Evolutionary conservation across 2,113 vertebrate species (phyloP), one percentile per base, ranked within the genome.

Genomic region (Electrona antarctica): DNA sequence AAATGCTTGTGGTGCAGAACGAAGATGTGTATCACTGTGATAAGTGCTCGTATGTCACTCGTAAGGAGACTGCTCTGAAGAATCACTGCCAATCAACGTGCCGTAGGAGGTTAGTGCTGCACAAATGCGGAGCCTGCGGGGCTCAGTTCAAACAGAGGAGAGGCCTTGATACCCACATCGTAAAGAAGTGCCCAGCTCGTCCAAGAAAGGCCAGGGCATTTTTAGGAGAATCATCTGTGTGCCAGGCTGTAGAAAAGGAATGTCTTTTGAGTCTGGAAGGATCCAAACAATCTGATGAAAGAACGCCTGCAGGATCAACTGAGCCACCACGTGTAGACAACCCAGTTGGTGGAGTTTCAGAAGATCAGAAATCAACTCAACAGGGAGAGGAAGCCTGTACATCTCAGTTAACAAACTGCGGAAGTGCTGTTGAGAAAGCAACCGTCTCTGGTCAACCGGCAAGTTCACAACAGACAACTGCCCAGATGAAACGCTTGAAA

Each of bases 131-230:
- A 0, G 91, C 94, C 41, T 98, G 96, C 0, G 95, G 96, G 0
- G 91, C 93, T n/a, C 88, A 87, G 79, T 98, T 98, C 87, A 98
- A 97, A 83, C 96, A 97, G 70, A 94, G 90, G 60, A 93, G 95
- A 4, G 95, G 96, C 8, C 93, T 98, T 7, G 94, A 94, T 57
- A 95, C 94, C 1, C 97, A 98, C 64, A 78, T 93, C 7, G 84
- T 93, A 12, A 95, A 93, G 70, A 98, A 95, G 74, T 98, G 96
- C 60, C 92, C 94, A 0, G 80, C 90, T 8, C 72, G 92, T 8
- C 81, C 88, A n/a, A 92, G 81, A 72, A 94, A 84, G 78, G 93
- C 72, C 52, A 94, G 89, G 65, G 68, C 52, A 29, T 78, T 84
- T 48, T 56, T 58, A 1, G 85, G 73, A 14, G 4, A 67, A 15